Conservation (phyloP, 2,888 invertebrate genomes). For the Cantharis rufa region DNA sequence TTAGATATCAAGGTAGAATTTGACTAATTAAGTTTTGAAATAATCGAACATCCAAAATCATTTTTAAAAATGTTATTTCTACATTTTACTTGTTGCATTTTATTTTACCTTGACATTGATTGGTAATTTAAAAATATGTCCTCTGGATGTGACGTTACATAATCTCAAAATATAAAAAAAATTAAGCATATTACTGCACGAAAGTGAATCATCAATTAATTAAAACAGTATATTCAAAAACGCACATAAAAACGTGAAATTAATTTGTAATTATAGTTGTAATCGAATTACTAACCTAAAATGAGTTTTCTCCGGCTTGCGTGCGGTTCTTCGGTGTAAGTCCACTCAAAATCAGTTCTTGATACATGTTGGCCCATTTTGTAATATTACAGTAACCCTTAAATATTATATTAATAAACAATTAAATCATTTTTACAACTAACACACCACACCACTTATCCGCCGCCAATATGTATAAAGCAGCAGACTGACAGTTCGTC, state of each 20-base stretch:
- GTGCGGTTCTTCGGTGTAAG: conserved; percentile 96
- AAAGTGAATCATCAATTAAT: background rate
- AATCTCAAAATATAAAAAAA: background rate
- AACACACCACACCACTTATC: background rate
- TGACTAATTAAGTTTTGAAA: background rate
- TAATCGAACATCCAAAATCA: background rate
- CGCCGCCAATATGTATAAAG: background rate
- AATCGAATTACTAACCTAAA: conserved; percentile 66
- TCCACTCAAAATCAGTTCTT: conserved; percentile 96
- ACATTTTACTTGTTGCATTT: background rate
- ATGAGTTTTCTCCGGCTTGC: conserved; percentile 92
- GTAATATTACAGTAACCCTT: background rate
- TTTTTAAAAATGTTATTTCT: background rate
- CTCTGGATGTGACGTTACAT: background rate
- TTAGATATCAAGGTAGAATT: background rate
- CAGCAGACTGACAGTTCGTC: background rate
- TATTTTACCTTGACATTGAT: background rate
- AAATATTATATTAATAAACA: background rate
- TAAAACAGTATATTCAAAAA: background rate
- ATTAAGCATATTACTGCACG: background rate
- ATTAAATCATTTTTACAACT: background rate
- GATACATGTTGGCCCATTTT: conserved; percentile 94
- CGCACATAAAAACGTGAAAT: background rate
- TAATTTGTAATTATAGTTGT: background rate
- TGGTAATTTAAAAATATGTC: background rate